These are phyloP conservation scores for Zaprionus taronus DNA, from an alignment of 1,140 invertebrate species.

Conservation along the genomic window DNA sequence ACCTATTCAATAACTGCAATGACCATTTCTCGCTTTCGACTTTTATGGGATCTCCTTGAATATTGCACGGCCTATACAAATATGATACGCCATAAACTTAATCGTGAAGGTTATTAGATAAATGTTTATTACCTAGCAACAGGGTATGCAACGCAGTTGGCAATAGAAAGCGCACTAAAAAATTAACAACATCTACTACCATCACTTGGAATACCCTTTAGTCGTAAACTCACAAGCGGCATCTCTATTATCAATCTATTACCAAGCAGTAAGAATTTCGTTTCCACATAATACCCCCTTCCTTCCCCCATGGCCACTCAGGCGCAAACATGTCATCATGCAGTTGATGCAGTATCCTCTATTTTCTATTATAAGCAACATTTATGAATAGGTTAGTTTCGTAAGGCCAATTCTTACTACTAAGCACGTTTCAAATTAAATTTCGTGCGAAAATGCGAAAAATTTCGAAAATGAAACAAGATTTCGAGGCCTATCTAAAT, in stretches of 20 bases:
- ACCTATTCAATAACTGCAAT: too few relatives aligned
- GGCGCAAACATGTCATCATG: background rate
- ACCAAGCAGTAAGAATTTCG: background rate
- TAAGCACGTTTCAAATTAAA: slow-evolving; percentile 3
- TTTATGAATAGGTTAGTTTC: background rate
- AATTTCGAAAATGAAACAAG: background rate
- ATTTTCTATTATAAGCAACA: background rate
- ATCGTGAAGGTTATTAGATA: too few relatives aligned
- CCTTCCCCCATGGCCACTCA: background rate
- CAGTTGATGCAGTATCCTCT: background rate
- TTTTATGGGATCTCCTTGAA: background rate
- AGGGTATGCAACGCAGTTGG: background rate
- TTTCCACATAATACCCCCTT: background rate
- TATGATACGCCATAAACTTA: too few relatives aligned
- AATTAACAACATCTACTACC: background rate
- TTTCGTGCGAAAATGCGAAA: too few relatives aligned
- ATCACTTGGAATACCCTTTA: slow-evolving; percentile 23
- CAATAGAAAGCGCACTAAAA: background rate
- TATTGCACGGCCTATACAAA: too few relatives aligned
- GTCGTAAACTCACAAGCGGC: slow-evolving; percentile 1
- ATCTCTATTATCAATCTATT: slow-evolving; percentile 7
- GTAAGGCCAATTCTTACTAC: background rate
- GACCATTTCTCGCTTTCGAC: background rate
- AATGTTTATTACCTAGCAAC: background rate
- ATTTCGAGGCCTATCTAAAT: background rate